Base-by-base conservation (phyloP, 1,140 invertebrate species). In the Heliconius congener region DNA sequence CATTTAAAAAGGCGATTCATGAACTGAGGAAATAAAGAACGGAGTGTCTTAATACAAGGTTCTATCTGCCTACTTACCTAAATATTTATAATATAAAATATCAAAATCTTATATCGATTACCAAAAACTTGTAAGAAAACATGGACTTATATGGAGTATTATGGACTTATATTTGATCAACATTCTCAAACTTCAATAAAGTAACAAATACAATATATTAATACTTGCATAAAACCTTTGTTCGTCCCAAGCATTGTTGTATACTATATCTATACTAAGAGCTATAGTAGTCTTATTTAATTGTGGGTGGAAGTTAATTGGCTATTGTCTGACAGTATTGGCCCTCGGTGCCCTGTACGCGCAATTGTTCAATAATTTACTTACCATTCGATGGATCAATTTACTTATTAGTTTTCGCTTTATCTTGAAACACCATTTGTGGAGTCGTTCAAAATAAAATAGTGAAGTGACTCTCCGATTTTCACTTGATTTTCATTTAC, bases 251-350 rank as follows among this genome's bases (percentile, higher is more conserved):
- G 60, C 60, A 66, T 66, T 66, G 60, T 66, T 66, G 30, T 66
- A 66, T 27, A 27, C 57, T 27, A 42, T 11, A 42, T 42, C 39
- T 42, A 42, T 13, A 46, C 11, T 13, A 13, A 13, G 11, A 46
- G 0, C 42, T 46, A 46, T 46, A 46, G 42, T 46, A 16, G 60
- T 66, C 27, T 66, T 66, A 66, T 66, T 30, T 66, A 66, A 66
- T 66, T 66, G 60, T 66, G 60, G 60, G 60, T 66, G 60, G n/a
- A 66, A 66, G 60, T 66, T 66, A 66, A 66, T 66, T 66, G 60
- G 60, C 60, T 23, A 66, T 66, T 66, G 60, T 66, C 60, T 27
- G n/a, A 66, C 23, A 27, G 60, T 66, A 66, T 27, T 27, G 60
- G 60, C 60, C 60, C 60, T 66, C 60, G 60, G 23, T 66, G 60